Evolutionary conservation across 1,140 invertebrate species (phyloP), one percentile per base, ranked within the genome.

Genomic region (Solenopsis fugax): DNA sequence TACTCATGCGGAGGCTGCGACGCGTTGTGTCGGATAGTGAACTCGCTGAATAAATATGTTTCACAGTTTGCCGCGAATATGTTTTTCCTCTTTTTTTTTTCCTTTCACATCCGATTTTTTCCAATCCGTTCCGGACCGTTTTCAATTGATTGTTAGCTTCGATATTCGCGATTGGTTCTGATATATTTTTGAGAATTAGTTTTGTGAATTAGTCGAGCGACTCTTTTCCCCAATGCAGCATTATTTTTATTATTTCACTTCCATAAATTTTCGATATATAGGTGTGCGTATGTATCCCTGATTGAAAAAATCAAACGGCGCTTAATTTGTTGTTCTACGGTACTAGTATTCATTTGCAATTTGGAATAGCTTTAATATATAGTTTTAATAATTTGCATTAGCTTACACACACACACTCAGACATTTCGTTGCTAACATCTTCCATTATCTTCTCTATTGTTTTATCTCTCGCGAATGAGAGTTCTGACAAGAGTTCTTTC

Each of bases 31-130:
- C 82, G 80, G 82, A 89, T 87, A 91, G 88, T 85, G 88, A 91
- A 93, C 88, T 92, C 67, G 72, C 62, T 91, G 92, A 88, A 93
- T 92, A 92, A 93, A 92, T 90, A 92, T 90, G 84, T 92, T 88
- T 89, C 85, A 60, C 65, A 58, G 73, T 88, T 90, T 90, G 45
- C 58, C 67, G 48, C 21, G 21, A 58, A 24, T 60, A n/a, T 41
- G 4, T 65, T 41, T 29, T n/a, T 64, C 52, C 9, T 24, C 2
- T 60, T 21, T 29, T 50, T 37, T n/a, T 37, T 52, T n/a, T 13
- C 24, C 16, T 72, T 41, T 24, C 45, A 16, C 13, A 50, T 37
- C 16, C 21, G 24, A 60, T 45, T 87, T 87, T 58, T 60, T 54
- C n/a, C 37, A 34, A 50, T 67, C 29, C 48, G 34, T 41, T 58